Conservation (phyloP, 2,797 vertebrate genomes). For the Pipistrellus nathusii region DNA sequence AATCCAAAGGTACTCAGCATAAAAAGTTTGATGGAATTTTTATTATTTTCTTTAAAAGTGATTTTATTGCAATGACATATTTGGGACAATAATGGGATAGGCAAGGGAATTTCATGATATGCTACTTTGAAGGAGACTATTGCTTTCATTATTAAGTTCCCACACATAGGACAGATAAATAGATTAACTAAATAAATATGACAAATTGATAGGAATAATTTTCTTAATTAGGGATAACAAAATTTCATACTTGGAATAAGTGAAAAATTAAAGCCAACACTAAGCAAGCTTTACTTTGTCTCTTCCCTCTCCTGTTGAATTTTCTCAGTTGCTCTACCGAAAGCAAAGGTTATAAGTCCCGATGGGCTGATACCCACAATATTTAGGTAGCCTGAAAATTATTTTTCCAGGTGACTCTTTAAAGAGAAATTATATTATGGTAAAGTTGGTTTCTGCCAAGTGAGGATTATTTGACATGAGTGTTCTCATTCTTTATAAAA, state of each 20-base stretch:
- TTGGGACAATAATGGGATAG: not conserved
- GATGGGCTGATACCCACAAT: not conserved
- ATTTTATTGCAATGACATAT: slow-evolving; percentile 43
- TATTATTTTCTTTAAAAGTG: slow-evolving; percentile 47
- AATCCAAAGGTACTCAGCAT: not conserved
- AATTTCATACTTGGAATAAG: not conserved
- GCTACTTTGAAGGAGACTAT: not conserved
- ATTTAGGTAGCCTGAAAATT: not conserved
- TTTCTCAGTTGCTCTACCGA: not conserved
- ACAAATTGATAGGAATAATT: not conserved
- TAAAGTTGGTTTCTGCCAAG: not conserved
- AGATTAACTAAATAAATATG: not conserved
- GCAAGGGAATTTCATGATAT: slow-evolving; percentile 2
- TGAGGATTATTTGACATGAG: not conserved
- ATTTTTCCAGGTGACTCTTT: not conserved
- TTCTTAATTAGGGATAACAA: slow-evolving; percentile 42
- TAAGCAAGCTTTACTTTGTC: not conserved
- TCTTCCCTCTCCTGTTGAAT: not conserved
- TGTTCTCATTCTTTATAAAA: not conserved
- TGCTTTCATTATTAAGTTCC: not conserved
- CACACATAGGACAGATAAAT: not conserved
- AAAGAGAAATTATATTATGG: not conserved
- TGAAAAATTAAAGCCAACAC: not conserved
- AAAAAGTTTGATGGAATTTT: not conserved
- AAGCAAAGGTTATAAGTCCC: not conserved